These are phyloP conservation scores for Tyto alba DNA, from an alignment of 2,113 vertebrate species.

Conservation along the genomic window DNA sequence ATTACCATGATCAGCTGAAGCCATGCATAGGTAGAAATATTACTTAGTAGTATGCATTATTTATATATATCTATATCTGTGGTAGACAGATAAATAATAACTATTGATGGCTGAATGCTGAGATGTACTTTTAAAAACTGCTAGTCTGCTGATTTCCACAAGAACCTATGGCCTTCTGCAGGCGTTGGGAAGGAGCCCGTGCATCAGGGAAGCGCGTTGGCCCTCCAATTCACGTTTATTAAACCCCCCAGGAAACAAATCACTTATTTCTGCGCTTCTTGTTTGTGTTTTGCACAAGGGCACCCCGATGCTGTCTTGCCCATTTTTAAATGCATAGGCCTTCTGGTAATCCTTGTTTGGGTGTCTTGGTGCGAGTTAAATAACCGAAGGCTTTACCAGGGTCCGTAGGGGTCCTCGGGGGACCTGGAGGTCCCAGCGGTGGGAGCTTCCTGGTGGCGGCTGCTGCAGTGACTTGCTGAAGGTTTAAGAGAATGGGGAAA, in stretches of 20 bases:
- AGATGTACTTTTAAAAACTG: not conserved
- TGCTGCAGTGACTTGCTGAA: accelerated
- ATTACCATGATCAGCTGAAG: not conserved
- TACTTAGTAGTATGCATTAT: not conserved
- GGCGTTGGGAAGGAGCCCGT: not conserved
- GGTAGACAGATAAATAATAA: not conserved
- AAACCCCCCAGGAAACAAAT: not conserved
- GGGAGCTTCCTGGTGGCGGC: not conserved
- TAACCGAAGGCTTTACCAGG: accelerated
- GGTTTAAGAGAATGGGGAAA: not conserved
- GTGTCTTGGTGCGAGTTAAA: accelerated
- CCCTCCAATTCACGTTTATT: accelerated
- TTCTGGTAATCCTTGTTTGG: accelerated
- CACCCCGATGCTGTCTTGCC: too few relatives aligned
- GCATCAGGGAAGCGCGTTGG: accelerated
- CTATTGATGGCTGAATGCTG: not conserved
- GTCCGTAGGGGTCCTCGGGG: accelerated
- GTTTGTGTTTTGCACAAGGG: accelerated
- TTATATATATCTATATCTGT: accelerated
- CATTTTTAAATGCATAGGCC: accelerated
- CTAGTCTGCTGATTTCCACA: accelerated
- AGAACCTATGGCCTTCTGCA: accelerated
- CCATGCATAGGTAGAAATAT: too few relatives aligned
- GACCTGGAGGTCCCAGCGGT: too few relatives aligned
- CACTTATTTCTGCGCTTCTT: too few relatives aligned